A percentile compares a stretch with the other conserved stretches of the same genome.
phyloP scores from a whole-genome alignment of 2,113 vertebrate genomes.

The Marmota flaviventris region DNA sequence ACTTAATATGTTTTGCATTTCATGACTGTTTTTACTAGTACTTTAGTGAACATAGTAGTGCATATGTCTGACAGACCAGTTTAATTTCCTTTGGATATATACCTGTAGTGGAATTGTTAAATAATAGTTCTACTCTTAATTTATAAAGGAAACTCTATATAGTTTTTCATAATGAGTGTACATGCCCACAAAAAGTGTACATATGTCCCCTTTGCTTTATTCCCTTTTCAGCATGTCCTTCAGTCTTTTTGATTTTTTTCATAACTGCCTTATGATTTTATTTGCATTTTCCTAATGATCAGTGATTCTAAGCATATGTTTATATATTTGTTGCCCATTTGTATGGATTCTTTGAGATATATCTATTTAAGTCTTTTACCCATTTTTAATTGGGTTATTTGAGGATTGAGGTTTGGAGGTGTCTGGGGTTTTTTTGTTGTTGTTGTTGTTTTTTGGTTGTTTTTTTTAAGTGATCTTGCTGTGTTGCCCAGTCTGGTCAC shows the following conservation, averaged over 20 bases:
- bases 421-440: too few relatives aligned
- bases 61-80: background rate
- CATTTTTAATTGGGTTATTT: background rate
- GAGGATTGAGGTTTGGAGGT: too few relatives aligned
- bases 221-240: background rate
- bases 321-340: too few relatives aligned
- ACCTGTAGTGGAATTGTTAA: too few relatives aligned
- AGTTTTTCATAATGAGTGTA: too few relatives aligned
- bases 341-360: background rate
- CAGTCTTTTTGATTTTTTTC: background rate
- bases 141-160: background rate
- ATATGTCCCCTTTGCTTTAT: background rate
- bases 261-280: background rate
- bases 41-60: background rate
- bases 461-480: background rate
- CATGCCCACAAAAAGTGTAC: background rate
- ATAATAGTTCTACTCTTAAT: too few relatives aligned
- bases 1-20: background rate
- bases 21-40: background rate
- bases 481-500: background rate
- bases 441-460: too few relatives aligned
- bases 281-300: background rate
- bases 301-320: background rate
- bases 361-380: background rate
- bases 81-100: background rate